Conservation (phyloP, 2,797 vertebrate species). For the Hypotaenidia okinawae region DNA sequence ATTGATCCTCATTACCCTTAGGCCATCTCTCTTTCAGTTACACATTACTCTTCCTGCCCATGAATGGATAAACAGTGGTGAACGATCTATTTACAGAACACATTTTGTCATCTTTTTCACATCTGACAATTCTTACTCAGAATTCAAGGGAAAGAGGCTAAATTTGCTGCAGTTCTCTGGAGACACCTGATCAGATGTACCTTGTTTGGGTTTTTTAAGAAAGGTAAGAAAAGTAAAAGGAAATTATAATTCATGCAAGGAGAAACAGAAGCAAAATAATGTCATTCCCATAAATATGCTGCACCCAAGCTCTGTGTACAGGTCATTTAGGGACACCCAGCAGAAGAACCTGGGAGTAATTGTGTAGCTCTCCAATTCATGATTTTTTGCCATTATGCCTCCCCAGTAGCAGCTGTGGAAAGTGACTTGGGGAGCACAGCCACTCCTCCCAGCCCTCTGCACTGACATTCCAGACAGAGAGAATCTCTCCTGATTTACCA, state of each 20-base stretch:
- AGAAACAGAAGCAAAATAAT: conserved; percentile 41
- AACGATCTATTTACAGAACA: conserved; percentile 37
- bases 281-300: background rate
- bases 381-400: background rate
- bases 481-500: background rate
- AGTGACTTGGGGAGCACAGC: background rate
- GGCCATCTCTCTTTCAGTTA: background rate
- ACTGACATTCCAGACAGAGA: background rate
- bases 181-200: conserved; percentile 20
- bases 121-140: conserved; percentile 55
- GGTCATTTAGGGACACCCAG: background rate
- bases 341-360: background rate
- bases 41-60: background rate
- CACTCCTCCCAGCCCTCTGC: background rate
- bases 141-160: conserved; percentile 45
- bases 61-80: background rate
- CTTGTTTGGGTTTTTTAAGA: background rate
- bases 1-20: background rate
- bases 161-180: conserved; percentile 39
- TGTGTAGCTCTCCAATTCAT: background rate
- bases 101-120: conserved; percentile 46
- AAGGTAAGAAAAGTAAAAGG: background rate
- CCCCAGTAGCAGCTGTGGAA: background rate
- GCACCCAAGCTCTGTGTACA: background rate
- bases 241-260: background rate